Conservation (phyloP, 2,113 vertebrate genomes). For the Numenius arquata region DNA sequence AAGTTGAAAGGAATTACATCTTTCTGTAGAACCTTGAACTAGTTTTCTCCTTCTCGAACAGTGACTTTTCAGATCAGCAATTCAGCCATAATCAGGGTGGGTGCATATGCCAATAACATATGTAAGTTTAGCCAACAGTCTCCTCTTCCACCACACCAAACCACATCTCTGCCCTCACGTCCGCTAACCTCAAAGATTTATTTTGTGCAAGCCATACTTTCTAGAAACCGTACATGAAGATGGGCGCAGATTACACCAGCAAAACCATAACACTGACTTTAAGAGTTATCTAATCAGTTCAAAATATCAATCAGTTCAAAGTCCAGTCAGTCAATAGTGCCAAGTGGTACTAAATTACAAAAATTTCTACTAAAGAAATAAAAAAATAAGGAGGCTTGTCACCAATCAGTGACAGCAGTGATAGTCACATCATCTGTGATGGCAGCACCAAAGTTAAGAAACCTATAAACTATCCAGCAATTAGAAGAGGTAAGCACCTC, state of each 20-base stretch:
- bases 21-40: neutral
- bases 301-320: neutral
- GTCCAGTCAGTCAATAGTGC: neutral
- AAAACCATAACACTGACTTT: neutral
- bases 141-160: neutral
- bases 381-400: neutral
- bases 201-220: neutral
- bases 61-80: neutral
- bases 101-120: neutral
- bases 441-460: neutral
- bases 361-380: neutral
- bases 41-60: neutral
- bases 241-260: neutral
- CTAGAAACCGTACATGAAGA: neutral
- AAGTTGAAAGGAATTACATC: neutral
- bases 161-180: neutral
- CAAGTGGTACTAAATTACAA: neutral
- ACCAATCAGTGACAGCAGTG: neutral
- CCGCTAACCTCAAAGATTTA: neutral
- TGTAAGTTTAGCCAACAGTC: neutral
- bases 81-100: neutral
- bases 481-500: neutral
- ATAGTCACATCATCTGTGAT: neutral
- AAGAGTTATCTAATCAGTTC: neutral
- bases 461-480: neutral